Percentiles rank a stretch among this genome's conserved stretches.
phyloP scores from a whole-genome alignment of 2,888 invertebrate species.

The Pammene fasciana region DNA sequence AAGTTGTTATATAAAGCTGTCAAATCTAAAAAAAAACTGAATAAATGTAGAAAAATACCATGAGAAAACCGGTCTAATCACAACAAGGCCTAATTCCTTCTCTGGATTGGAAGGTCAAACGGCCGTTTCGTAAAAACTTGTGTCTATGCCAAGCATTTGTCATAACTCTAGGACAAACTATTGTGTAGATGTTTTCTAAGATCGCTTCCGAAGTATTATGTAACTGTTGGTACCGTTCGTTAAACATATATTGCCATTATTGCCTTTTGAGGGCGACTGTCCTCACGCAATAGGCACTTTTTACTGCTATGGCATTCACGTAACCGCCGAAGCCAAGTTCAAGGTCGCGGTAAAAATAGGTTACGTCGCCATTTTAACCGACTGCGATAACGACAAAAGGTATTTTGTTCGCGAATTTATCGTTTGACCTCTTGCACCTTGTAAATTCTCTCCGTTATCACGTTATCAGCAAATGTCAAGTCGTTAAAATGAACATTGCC shows the following conservation, averaged over 20 bases:
- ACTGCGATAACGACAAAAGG: slow-evolving; percentile 11
- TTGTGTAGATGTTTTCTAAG: not conserved
- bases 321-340: slow-evolving; percentile 41
- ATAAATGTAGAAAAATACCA: not conserved
- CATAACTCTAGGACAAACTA: not conserved
- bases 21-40: not conserved
- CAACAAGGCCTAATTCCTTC: slow-evolving; percentile 5
- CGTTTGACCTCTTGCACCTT: not conserved
- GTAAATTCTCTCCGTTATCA: not conserved
- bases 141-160: slow-evolving; percentile 1
- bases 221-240: not conserved
- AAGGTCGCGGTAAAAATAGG: slow-evolving; percentile 42
- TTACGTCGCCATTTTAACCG: no score
- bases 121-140: not conserved
- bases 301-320: slow-evolving; percentile 38
- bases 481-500: not conserved
- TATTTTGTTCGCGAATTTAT: not conserved
- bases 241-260: not conserved
- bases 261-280: slow-evolving; percentile 9
- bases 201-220: not conserved
- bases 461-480: not conserved
- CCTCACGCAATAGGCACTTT: slow-evolving; percentile 19
- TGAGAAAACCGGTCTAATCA: not conserved
- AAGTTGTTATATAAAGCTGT: no score
- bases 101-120: slow-evolving; percentile 5